Evolutionary conservation across 1,140 invertebrate species (phyloP), one percentile per base, ranked within the genome.

Genomic region (Chelonus insularis): DNA sequence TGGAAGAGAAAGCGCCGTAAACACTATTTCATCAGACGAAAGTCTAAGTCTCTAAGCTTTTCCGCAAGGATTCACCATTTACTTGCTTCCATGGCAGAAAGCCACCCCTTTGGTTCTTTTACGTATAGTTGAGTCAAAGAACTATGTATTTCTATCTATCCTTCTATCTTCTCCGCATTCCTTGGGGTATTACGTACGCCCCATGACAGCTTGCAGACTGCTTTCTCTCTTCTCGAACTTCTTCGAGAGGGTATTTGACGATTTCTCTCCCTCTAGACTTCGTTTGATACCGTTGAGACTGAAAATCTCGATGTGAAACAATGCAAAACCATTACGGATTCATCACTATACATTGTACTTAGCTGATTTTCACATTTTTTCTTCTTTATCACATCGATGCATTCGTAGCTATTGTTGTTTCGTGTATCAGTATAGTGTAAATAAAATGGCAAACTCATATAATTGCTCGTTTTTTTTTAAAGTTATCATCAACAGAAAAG

Each of bases 271-370:
- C 65, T 56, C 41, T 37, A 50, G 64, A 60, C 66, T 54, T 65
- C 63, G 57, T 61, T 62, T 63, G 59, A 63, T 21, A 34, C 50
- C 66, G 45, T 54, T 39, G 47, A 64, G 61, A 72, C 69, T 67
- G 72, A 63, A 78, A 79, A 79, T 79, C 78, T 75, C 76, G 70
- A 70, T 73, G 75, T 71, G 75, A 70, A 79, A 80, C 77, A 77
- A 72, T 71, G 72, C 76, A 79, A 80, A 80, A 73, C 78, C 77
- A 81, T 81, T 80, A 79, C 72, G 77, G 77, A 81, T 81, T 81
- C 78, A 80, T 81, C 77, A 72, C 37, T 12, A 5, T 12, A 5
- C 8, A 39, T 39, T 14, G 11, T 39, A 12, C 37, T 2, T 5
- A 5, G 37, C 4, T 5, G 8, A 39, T 12, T 39, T 39, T 39